phyloP scores from a whole-genome alignment of 2,797 vertebrate genomes.

The Eleutherodactylus coqui region DNA sequence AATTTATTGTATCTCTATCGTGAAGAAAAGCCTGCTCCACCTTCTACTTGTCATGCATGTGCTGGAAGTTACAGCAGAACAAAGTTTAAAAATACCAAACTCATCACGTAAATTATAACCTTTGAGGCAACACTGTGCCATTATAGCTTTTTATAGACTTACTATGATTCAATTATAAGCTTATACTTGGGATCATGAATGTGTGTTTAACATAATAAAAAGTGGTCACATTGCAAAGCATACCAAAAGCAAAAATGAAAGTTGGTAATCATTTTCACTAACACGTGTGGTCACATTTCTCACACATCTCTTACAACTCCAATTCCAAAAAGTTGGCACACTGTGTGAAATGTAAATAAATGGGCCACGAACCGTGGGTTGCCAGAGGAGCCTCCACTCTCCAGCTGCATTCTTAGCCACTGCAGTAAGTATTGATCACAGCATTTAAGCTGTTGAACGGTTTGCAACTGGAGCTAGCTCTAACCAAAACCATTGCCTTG shows the following conservation, averaged over 20 bases:
- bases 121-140: conserved; percentile 34
- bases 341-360: too few relatives aligned
- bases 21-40: conserved; percentile 21
- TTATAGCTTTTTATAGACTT: conserved; percentile 56
- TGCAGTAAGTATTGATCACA: too few relatives aligned
- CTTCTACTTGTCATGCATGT: conserved; percentile 6
- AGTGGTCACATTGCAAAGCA: conserved; percentile 17
- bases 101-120: conserved; percentile 49
- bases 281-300: not conserved
- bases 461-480: too few relatives aligned
- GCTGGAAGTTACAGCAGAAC: conserved; percentile 21
- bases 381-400: too few relatives aligned
- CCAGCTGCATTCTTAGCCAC: too few relatives aligned
- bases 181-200: conserved; percentile 1
- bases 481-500: too few relatives aligned
- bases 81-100: conserved; percentile 33
- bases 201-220: conserved; percentile 7
- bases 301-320: too few relatives aligned
- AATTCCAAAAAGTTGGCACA: not conserved
- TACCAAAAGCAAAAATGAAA: conserved; percentile 1
- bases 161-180: conserved; percentile 39
- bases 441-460: too few relatives aligned
- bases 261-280: not conserved
- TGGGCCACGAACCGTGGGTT: too few relatives aligned
- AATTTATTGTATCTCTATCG: not conserved